A percentile compares a stretch with the other conserved stretches of the same genome.
These are phyloP conservation scores for Ceyx erithaca DNA, from an alignment of 2,797 vertebrate species.

Conservation along the genomic window DNA sequence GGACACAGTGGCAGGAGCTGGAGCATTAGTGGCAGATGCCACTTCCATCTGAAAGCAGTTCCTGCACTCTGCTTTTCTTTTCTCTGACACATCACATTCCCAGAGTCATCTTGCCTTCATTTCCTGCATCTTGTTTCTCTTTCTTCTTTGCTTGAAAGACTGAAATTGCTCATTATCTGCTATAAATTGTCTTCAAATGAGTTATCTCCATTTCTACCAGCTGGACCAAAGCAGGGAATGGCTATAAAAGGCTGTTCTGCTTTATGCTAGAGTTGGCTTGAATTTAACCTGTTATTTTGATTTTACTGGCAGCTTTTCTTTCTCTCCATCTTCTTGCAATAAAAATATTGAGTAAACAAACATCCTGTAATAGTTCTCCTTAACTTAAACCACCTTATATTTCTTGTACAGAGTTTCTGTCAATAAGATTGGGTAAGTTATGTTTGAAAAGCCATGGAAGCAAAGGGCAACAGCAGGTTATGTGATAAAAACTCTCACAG, in stretches of 20 bases:
- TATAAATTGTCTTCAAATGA: conserved; percentile 29
- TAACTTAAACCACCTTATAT: not conserved
- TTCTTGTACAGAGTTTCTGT: not conserved
- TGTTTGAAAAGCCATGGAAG: not conserved
- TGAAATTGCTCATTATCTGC: conserved; percentile 50
- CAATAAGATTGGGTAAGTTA: not conserved
- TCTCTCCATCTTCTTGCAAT: not conserved
- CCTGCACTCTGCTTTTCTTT: not conserved
- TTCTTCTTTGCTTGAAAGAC: conserved; percentile 44
- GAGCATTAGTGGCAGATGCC: not conserved
- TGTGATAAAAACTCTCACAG: not conserved
- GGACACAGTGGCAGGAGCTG: not conserved
- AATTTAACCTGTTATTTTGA: conserved; percentile 17
- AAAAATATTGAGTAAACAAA: conserved; percentile 18
- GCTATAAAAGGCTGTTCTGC: not conserved
- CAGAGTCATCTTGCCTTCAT: not conserved
- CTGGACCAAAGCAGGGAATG: conserved; percentile 2
- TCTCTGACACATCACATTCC: not conserved
- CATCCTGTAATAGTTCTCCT: not conserved
- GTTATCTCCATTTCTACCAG: conserved; percentile 38
- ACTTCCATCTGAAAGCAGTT: not conserved
- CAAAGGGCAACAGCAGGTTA: not conserved
- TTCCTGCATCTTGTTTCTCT: conserved; percentile 13
- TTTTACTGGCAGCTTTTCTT: not conserved
- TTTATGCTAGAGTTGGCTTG: not conserved